A percentile compares a stretch with the other conserved stretches of the same genome.
Evolutionary conservation across 1,140 invertebrate species (phyloP).

Genomic region (Pollicipes pollicipes): DNA sequence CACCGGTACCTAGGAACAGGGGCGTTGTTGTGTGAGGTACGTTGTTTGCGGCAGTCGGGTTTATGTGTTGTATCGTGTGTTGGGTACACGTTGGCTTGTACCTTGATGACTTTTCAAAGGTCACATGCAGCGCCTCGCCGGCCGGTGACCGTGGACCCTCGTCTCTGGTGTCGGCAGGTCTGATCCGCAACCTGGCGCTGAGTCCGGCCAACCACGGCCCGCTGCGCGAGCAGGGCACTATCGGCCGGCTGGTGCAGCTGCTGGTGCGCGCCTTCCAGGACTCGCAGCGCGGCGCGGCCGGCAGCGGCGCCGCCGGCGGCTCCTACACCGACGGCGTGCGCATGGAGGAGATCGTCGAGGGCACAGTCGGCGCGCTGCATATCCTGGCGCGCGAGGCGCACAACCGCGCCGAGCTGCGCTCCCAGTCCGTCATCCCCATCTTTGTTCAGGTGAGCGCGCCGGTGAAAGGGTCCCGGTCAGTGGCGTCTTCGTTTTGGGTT

Average conservation of each 20-base stretch:
- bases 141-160: too few species aligned
- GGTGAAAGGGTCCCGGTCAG: background rate
- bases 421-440: conserved; percentile 81
- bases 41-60: too few species aligned
- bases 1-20: too few species aligned
- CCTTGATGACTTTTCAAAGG: too few species aligned
- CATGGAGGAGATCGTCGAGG: conserved; percentile 97
- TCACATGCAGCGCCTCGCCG: too few species aligned
- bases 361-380: conserved; percentile 89
- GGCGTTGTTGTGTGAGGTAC: too few species aligned
- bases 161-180: too few species aligned
- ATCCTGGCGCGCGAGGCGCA: conserved; percentile 84
- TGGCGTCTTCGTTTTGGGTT: too few species aligned
- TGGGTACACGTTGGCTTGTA: too few species aligned
- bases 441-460: conserved; percentile 64
- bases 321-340: conserved; percentile 91
- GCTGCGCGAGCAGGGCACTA: conserved; percentile 79
- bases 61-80: too few species aligned
- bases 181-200: conserved; percentile 89
- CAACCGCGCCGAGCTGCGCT: conserved; percentile 77
- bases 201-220: conserved; percentile 89
- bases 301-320: conserved; percentile 43
- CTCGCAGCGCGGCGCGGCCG: conserved; percentile 62
- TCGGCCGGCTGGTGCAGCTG: conserved; percentile 80
- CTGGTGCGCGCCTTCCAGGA: conserved; percentile 82